Percentiles rank a stretch among this genome's conserved stretches.
phyloP scores from a whole-genome alignment of 2,888 invertebrate genomes.

The Ophion costatus region DNA sequence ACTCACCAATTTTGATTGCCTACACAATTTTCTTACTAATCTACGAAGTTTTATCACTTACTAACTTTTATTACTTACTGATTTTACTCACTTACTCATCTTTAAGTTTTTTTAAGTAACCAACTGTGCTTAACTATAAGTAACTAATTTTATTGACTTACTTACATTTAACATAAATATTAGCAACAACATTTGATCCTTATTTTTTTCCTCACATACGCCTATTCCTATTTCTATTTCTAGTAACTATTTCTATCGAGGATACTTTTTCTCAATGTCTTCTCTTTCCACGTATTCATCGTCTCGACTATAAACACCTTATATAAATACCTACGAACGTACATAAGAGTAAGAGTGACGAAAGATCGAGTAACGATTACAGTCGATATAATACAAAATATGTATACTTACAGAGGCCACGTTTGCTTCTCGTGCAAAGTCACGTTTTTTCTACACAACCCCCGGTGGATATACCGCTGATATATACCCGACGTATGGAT shows the following conservation, averaged over 20 bases:
- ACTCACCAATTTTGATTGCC: too few relatives aligned
- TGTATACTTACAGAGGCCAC: slow-evolving; percentile 5
- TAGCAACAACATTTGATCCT: not conserved
- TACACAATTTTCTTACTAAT: too few relatives aligned
- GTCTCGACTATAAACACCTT: slow-evolving; percentile 4
- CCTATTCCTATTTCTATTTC: too few relatives aligned
- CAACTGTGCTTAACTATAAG: too few relatives aligned
- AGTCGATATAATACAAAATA: slow-evolving; percentile 16
- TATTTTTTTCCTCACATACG: not conserved
- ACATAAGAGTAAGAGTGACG: slow-evolving; percentile 12
- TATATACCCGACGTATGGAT: slow-evolving; percentile 34
- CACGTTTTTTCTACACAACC: slow-evolving; percentile 36
- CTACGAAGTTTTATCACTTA: too few relatives aligned
- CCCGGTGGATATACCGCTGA: slow-evolving; percentile 29
- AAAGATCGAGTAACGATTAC: slow-evolving; percentile 17
- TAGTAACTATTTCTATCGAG: not conserved
- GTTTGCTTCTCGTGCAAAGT: slow-evolving; percentile 30
- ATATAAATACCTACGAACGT: not conserved
- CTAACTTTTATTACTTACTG: too few relatives aligned
- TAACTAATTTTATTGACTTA: too few relatives aligned
- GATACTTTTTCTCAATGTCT: not conserved
- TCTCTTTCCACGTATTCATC: not conserved
- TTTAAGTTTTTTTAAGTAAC: too few relatives aligned
- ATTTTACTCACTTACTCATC: too few relatives aligned
- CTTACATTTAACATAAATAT: not conserved